These are phyloP conservation scores for Trochalopteron elliotii DNA, from an alignment of 2,113 vertebrate genomes.

Conservation along the genomic window DNA sequence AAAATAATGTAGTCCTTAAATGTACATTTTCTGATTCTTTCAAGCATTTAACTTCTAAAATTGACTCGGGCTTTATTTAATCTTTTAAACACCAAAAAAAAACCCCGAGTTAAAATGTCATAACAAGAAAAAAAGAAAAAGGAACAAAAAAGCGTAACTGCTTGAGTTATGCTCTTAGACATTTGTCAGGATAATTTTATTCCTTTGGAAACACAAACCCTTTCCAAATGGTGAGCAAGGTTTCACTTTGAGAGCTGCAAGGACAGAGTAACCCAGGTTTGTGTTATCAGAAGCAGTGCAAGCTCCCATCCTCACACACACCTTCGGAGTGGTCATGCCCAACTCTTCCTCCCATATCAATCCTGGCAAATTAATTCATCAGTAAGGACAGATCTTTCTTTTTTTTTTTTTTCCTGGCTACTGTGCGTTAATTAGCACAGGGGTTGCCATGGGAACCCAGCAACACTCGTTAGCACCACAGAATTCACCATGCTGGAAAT, in stretches of 20 bases:
- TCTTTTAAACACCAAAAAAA: neutral
- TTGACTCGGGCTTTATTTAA: neutral
- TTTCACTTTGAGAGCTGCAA: neutral
- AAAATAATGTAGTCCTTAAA: neutral
- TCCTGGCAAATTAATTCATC: slow-evolving; percentile 31
- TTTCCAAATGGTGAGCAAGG: neutral
- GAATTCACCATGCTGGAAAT: neutral
- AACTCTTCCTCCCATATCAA: neutral
- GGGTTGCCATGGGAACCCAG: slow-evolving; percentile 36
- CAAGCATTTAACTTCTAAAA: neutral
- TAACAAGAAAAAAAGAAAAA: neutral
- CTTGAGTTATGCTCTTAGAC: neutral
- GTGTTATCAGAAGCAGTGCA: rapidly evolving
- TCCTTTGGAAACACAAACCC: neutral
- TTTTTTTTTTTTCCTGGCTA: neutral
- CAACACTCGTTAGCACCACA: neutral
- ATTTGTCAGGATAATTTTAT: neutral
- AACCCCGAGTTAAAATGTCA: neutral
- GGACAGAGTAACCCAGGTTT: neutral
- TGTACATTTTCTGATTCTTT: neutral
- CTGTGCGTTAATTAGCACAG: neutral
- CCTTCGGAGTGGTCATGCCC: neutral
- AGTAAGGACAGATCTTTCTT: neutral
- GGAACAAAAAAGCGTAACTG: neutral
- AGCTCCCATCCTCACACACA: neutral